Evolutionary conservation across 2,888 invertebrate genomes (phyloP), one percentile per base, ranked within the genome.

Genomic region (Hipparchia semele): DNA sequence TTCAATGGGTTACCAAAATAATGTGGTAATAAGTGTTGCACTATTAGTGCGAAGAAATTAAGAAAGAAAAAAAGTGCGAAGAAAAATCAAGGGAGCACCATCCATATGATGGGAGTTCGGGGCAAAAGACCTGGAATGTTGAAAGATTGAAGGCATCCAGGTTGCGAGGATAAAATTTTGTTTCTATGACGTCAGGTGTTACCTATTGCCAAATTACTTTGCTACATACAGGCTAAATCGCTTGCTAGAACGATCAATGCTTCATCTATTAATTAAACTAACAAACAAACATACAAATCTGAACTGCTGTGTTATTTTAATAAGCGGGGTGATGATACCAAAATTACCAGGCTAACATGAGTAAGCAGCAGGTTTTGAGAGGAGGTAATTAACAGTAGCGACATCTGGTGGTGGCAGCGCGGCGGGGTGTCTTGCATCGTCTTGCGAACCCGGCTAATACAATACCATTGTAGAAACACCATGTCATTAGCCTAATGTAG

Each of bases 371-470:
- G 78, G 76, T 78, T 71, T 80, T 81, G 81, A 78, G 74, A 73
- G 70, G 75, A 73, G 70, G 75, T 76, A 73, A 77, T 79, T 72
- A 75, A 78, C 73, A 75, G 73, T 73, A 74, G 78, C 78, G 79
- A 75, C 80, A 84, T 78, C 83, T 88, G 88, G 77, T 77, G 81
- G 77, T 86, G 88, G 85, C 88, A 87, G 82, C 87, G 83, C 87
- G 78, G 83, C 87, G 86, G 88, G 88, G 85, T 81, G 85, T 83
- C 87, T 70, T 46, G 64, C 69, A 39, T 33, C 69, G 69, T 54
- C 69, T 69, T 39, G 61, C 62, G 64, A 70, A 70, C 70, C 54
- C 12, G 12, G 59, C 62, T 64, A 45, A 70, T 53, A 70, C 70
- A 62, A 64, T 70, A 23, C 70, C n/a, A 60, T 59, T 5, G 23